Evolutionary conservation across 2,888 invertebrate species (phyloP), one percentile per base, ranked within the genome.

Genomic region (Caenorhabditis imperialis): DNA sequence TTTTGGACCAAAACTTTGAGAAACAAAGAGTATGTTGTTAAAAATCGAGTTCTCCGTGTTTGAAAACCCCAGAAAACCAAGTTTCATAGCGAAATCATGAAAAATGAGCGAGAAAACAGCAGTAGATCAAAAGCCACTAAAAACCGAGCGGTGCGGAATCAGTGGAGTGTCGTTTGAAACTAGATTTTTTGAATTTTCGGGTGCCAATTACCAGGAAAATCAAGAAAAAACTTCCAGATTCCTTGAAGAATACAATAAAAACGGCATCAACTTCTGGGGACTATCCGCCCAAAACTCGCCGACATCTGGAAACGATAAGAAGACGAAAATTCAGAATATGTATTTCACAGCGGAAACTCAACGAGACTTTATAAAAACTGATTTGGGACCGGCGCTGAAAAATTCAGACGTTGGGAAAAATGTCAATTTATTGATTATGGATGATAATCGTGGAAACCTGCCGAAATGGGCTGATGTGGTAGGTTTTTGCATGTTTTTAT

Each of bases 281-380:
- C 89, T 95, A 33, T 93, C 94, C 0, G 93, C 93, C 0, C 94
- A 94, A 30, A 96, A 96, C 88, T 95, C 95, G 88, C 95, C 95
- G 0, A 85, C 89, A 92, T 33, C 87, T 73, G 90, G 90, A 0
- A 76, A 84, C 23, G 75, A 87, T 10, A 74, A 79, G 7, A 77
- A 84, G 73, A 90, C 88, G 67, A 88, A 89, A 1, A 93, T 94
- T 85, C 93, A 93, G 88, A 91, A 92, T 7, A 89, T 94, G 88
- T 93, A 92, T n/a, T 94, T 78, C 75, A 77, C 74, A 8, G 72
- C 76, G 3, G 72, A 70, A 20, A 61, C 71, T 37, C 73, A 80
- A 58, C 50, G 92, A 23, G 90, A 91, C 55, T 95, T 93, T 92
- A 89, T 94, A 1, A 91, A 90, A 0, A 88, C 92, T n/a, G 90